A percentile compares a stretch with the other conserved stretches of the same genome.
phyloP scores from a whole-genome alignment of 2,113 vertebrate species.

The Setophaga petechia region DNA sequence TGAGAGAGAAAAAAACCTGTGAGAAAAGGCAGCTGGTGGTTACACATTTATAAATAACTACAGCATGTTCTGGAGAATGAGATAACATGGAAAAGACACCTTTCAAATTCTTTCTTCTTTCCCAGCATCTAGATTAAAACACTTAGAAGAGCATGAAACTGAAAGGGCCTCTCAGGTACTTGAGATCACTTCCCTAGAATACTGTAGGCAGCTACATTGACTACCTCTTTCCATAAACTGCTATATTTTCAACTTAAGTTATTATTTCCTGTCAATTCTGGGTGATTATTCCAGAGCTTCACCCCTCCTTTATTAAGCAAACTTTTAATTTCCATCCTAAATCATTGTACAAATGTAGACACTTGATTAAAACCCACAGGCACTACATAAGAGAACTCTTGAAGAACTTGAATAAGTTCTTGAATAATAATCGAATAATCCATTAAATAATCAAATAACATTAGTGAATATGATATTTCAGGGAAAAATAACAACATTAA shows the following conservation, averaged over 20 bases:
- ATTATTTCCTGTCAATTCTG: not conserved
- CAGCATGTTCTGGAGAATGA: not conserved
- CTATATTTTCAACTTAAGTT: not conserved
- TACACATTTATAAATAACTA: conserved; percentile 1
- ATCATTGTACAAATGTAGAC: not conserved
- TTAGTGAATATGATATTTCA: not conserved
- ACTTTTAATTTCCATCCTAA: not conserved
- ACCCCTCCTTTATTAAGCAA: not conserved
- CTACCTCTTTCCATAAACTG: not conserved
- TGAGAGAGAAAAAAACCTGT: conserved; percentile 15
- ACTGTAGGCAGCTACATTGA: not conserved
- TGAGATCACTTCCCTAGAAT: not conserved
- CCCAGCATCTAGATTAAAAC: not conserved
- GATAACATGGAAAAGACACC: conserved; percentile 32
- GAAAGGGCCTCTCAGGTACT: not conserved
- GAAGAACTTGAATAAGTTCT: not conserved
- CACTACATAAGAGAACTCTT: not conserved
- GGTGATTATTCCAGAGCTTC: not conserved
- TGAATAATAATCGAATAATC: not conserved
- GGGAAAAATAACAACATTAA: not conserved
- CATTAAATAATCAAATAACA: not conserved
- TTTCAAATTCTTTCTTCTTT: not conserved
- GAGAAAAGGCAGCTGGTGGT: conserved; percentile 67
- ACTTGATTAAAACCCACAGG: not conserved
- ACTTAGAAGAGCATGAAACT: not conserved